These are phyloP conservation scores for Peromyscus leucopus DNA, from an alignment of 2,113 vertebrate species.

Conservation along the genomic window DNA sequence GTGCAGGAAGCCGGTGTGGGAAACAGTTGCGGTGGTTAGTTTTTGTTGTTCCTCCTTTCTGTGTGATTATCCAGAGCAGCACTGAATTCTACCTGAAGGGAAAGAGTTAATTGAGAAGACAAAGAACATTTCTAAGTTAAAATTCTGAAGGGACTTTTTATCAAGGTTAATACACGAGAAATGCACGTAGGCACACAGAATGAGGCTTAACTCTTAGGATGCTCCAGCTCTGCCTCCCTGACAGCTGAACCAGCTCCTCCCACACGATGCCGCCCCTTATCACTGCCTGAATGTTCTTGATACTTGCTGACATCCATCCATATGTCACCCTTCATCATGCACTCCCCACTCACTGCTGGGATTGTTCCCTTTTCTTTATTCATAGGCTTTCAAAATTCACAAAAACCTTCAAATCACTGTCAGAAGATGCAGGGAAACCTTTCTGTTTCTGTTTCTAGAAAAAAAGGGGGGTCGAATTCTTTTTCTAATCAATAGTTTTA, in stretches of 20 bases:
- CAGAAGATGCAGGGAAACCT: constrained; percentile 43
- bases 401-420: constrained; percentile 60
- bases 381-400: constrained; percentile 62
- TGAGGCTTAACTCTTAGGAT: not conserved
- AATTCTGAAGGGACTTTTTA: not conserved
- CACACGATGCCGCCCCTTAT: not conserved
- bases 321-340: constrained; percentile 50
- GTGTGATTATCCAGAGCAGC: not conserved
- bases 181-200: not conserved
- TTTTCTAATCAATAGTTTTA: constrained; percentile 27
- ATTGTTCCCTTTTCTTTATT: constrained; percentile 59
- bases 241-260: constrained; percentile 1
- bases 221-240: not conserved
- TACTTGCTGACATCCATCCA: constrained; percentile 53
- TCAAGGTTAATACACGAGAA: constrained; percentile 23
- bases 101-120: not conserved
- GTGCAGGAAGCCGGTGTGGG: not conserved
- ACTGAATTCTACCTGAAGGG: not conserved
- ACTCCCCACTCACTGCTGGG: constrained; percentile 57
- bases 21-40: not conserved
- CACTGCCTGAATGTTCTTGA: constrained; percentile 8
- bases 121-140: constrained; percentile 17
- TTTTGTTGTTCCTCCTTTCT: constrained; percentile 1
- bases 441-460: not conserved
- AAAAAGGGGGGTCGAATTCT: not conserved